These are phyloP conservation scores for Clistopyga incitator DNA, from an alignment of 2,888 invertebrate genomes.

Conservation along the genomic window DNA sequence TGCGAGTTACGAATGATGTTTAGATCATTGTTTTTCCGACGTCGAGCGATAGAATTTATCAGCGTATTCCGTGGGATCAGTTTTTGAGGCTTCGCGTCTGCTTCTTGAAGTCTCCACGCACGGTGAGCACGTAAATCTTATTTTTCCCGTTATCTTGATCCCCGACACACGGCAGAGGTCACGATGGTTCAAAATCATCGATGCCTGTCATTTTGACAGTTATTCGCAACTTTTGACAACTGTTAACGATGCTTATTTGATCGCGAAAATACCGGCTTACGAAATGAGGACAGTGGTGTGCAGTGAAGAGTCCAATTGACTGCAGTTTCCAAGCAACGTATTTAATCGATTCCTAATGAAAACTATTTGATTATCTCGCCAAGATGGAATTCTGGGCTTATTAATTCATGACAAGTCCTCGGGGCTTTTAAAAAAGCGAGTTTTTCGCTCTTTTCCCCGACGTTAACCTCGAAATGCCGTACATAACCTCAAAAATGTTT, in stretches of 20 bases:
- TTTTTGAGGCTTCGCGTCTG: constrained; percentile 32
- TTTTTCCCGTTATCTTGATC: constrained; percentile 1
- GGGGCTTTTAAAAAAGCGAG: neutral
- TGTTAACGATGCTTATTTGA: neutral
- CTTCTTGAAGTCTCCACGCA: constrained; percentile 21
- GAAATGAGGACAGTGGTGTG: constrained; percentile 19
- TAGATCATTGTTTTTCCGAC: neutral
- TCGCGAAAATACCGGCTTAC: constrained; percentile 30
- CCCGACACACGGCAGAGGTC: neutral
- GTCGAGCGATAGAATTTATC: neutral
- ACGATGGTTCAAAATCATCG: neutral
- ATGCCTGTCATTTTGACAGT: neutral
- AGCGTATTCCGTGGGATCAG: neutral
- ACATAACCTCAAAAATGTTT: constrained; percentile 23
- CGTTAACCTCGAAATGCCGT: constrained; percentile 42
- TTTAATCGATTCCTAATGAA: constrained; percentile 74
- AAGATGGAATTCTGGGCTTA: neutral
- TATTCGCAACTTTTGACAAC: neutral
- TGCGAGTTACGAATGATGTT: neutral
- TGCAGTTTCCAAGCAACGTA: constrained; percentile 80
- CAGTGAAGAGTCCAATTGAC: constrained; percentile 65
- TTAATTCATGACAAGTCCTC: neutral
- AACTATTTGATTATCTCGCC: neutral
- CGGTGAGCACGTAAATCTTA: constrained; percentile 31
- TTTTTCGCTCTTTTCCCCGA: neutral